Evolutionary conservation across 2,797 vertebrate species (phyloP).

Genomic region (Odontamblyopus rebecca): DNA sequence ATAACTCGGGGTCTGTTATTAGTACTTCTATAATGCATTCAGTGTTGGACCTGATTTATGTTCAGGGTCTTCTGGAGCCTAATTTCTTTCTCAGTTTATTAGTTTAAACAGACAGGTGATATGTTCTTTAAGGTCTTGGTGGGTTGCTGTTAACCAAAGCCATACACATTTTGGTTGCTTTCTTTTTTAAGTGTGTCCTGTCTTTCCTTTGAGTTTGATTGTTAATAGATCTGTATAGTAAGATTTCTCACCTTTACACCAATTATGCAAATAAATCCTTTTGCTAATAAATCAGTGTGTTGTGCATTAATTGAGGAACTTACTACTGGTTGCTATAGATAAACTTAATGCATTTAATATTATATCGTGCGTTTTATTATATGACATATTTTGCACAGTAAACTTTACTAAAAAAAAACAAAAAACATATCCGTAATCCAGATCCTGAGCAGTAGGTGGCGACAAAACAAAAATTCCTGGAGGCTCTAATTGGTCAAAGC

Average conservation of each 20-base stretch:
- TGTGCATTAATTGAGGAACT: neutral
- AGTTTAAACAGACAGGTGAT: slow-evolving; percentile 55
- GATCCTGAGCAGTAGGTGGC: neutral
- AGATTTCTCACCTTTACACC: slow-evolving; percentile 44
- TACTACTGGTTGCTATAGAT: no score
- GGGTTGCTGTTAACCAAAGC: slow-evolving; percentile 69
- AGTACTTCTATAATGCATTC: slow-evolving; percentile 35
- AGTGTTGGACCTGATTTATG: slow-evolving; percentile 48
- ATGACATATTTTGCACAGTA: neutral
- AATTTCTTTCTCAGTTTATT: slow-evolving; percentile 53
- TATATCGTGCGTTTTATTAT: no score
- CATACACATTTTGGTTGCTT: slow-evolving; percentile 53
- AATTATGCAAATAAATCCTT: slow-evolving; percentile 70
- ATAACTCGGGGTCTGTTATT: slow-evolving; percentile 32
- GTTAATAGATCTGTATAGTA: slow-evolving; percentile 47
- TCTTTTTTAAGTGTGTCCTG: slow-evolving; percentile 36
- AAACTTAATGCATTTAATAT: no score
- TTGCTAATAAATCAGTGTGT: slow-evolving; percentile 56
- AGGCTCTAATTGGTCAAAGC: slow-evolving; percentile 47
- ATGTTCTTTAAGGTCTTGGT: slow-evolving; percentile 42
- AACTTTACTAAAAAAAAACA: neutral
- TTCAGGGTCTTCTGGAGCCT: slow-evolving; percentile 72
- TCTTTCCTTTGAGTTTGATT: slow-evolving; percentile 48
- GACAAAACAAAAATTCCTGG: slow-evolving; percentile 16
- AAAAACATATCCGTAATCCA: neutral